A percentile compares a stretch with the other conserved stretches of the same genome.
phyloP scores from a whole-genome alignment of 1,140 invertebrate species.

The Centruroides sculpturatus region DNA sequence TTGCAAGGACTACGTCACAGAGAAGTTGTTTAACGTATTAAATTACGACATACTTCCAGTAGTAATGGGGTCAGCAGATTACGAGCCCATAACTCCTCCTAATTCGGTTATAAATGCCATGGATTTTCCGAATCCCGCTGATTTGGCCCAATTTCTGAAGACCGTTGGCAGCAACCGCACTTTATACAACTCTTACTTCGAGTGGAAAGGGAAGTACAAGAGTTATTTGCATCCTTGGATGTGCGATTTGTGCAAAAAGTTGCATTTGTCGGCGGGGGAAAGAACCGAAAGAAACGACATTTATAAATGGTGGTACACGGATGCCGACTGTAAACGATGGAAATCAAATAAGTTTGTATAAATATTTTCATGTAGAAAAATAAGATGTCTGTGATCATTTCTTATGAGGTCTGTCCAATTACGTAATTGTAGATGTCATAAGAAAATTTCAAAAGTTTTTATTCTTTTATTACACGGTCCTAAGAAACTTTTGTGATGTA shows the following conservation, averaged over 20 bases:
- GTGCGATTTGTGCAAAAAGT: slow-evolving; percentile 19
- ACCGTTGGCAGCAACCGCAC: not conserved
- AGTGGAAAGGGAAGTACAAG: slow-evolving; percentile 20
- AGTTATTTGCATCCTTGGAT: slow-evolving; percentile 16
- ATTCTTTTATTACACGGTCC: too few relatives aligned
- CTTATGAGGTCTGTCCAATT: too few relatives aligned
- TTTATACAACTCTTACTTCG: slow-evolving; percentile 20
- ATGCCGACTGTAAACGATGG: too few relatives aligned
- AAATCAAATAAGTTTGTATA: too few relatives aligned
- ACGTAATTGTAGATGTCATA: too few relatives aligned
- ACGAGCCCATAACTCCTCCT: slow-evolving; percentile 21
- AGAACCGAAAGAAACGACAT: slow-evolving; percentile 16
- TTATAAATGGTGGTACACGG: slow-evolving; percentile 10
- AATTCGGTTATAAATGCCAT: slow-evolving; percentile 28
- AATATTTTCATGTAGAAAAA: too few relatives aligned
- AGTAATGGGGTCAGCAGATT: slow-evolving; percentile 19
- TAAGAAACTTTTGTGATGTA: too few relatives aligned
- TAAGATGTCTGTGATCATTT: too few relatives aligned
- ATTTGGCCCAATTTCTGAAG: slow-evolving; percentile 10
- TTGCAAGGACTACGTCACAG: slow-evolving; percentile 29
- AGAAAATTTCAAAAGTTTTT: too few relatives aligned
- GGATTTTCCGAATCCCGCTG: slow-evolving; percentile 23
- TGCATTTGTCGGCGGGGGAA: not conserved
- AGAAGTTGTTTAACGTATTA: slow-evolving; percentile 19
- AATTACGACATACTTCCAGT: slow-evolving; percentile 13